Conservation (phyloP, 2,797 vertebrate genomes). For the Trematomus bernacchii region DNA sequence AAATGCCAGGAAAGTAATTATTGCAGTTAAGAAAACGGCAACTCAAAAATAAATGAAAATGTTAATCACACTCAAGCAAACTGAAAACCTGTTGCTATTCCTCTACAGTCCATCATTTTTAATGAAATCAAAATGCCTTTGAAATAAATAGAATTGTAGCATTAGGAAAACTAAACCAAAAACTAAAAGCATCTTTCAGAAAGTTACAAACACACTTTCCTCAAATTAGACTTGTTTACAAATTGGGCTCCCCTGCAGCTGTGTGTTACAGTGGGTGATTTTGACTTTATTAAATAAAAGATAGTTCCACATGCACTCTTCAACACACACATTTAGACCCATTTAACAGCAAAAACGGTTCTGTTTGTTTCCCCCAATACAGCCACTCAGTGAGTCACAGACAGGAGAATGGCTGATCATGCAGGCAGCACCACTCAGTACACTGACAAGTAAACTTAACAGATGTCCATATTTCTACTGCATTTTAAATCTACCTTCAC, state of each 20-base stretch:
- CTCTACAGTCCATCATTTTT: neutral
- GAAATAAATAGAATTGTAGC: neutral
- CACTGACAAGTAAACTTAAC: too few species aligned
- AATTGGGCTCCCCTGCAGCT: neutral
- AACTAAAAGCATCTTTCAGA: neutral
- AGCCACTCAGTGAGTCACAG: too few species aligned
- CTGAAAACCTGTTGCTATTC: neutral
- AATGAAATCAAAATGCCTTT: neutral
- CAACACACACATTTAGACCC: too few species aligned
- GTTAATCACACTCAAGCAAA: constrained; percentile 2
- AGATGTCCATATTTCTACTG: too few species aligned
- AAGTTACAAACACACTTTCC: neutral
- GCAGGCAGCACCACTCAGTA: too few species aligned
- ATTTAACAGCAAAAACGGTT: too few species aligned
- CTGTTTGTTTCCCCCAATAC: too few species aligned
- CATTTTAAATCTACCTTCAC: too few species aligned
- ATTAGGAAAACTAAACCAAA: neutral
- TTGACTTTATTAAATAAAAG: too few species aligned
- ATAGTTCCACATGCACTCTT: too few species aligned
- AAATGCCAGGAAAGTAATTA: constrained; percentile 17
- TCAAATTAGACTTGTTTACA: neutral
- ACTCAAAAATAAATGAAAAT: neutral
- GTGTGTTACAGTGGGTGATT: too few species aligned
- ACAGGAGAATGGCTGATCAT: too few species aligned
- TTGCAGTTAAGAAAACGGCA: constrained; percentile 25